phyloP scores from a whole-genome alignment of 1,140 invertebrate genomes.

The Aphelinus atriplicis region DNA sequence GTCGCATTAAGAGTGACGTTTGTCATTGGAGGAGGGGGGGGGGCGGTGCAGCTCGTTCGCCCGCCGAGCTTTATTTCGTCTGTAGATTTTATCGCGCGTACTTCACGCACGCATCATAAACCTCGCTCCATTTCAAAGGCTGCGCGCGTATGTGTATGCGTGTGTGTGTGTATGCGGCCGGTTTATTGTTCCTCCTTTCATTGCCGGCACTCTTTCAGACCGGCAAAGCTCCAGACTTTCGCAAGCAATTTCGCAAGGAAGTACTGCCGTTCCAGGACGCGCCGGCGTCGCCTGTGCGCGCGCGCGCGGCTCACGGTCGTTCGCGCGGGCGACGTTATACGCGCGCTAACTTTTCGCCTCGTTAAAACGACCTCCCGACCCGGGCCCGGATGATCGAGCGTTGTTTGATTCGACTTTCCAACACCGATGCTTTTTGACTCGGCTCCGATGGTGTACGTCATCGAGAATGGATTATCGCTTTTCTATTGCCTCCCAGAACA shows the following conservation, averaged over 20 bases:
- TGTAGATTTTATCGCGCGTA: slow-evolving; percentile 48
- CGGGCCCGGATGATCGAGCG: background rate
- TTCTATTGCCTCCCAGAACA: no score
- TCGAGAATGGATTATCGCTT: no score
- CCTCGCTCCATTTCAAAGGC: slow-evolving; percentile 46
- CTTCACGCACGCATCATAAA: slow-evolving; percentile 52
- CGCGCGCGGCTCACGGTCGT: background rate
- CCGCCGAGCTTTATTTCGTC: slow-evolving; percentile 41
- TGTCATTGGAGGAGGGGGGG: slow-evolving; percentile 39
- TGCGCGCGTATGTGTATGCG: background rate
- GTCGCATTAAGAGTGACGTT: slow-evolving; percentile 41
- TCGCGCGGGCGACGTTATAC: background rate
- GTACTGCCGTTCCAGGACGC: slow-evolving; percentile 4
- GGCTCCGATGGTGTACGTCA: background rate
- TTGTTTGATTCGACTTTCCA: slow-evolving; percentile 1
- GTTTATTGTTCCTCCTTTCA: slow-evolving; percentile 28
- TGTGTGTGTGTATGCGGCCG: slow-evolving; percentile 5
- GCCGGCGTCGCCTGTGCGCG: slow-evolving; percentile 7
- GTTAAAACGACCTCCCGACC: no score
- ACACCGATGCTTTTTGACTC: background rate
- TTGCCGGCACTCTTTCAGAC: background rate
- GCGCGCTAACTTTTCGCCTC: background rate
- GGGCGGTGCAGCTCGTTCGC: slow-evolving; percentile 20
- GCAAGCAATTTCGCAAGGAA: slow-evolving; percentile 38
- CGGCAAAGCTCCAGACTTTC: slow-evolving; percentile 9